phyloP scores from a whole-genome alignment of 2,797 vertebrate genomes.

The Leontopithecus rosalia region DNA sequence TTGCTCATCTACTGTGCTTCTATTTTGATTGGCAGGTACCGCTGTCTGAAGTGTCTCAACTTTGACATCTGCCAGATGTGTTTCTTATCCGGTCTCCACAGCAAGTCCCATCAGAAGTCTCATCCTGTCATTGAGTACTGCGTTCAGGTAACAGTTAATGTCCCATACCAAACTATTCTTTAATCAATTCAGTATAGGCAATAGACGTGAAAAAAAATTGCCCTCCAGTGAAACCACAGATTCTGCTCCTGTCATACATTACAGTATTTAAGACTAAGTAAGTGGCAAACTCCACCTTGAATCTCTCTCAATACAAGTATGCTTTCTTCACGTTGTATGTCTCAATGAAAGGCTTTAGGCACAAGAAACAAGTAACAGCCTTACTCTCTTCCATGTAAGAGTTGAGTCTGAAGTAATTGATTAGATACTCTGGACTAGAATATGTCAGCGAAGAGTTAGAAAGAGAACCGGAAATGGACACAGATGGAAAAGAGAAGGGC shows the following conservation, averaged over 20 bases:
- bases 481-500: neutral
- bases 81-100: slow-evolving; percentile 86
- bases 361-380: no score
- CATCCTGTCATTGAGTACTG: slow-evolving; percentile 89
- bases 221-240: neutral
- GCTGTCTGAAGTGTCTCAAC: slow-evolving; percentile 91
- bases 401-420: neutral
- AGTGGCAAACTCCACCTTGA: neutral
- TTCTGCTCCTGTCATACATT: neutral
- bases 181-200: neutral
- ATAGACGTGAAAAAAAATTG: no score
- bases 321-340: neutral
- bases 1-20: neutral
- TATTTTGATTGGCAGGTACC: slow-evolving; percentile 84
- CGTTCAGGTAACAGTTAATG: slow-evolving; percentile 85
- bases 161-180: neutral
- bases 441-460: neutral
- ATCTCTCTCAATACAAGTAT: neutral
- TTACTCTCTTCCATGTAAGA: no score
- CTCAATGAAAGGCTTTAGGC: neutral
- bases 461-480: neutral
- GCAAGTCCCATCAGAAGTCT: slow-evolving; percentile 86
- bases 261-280: neutral
- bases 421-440: neutral
- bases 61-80: slow-evolving; percentile 92